A percentile compares a stretch with the other conserved stretches of the same genome.
Conservation (phyloP, 2,113 vertebrate genomes). For the Anas platyrhynchos region DNA sequence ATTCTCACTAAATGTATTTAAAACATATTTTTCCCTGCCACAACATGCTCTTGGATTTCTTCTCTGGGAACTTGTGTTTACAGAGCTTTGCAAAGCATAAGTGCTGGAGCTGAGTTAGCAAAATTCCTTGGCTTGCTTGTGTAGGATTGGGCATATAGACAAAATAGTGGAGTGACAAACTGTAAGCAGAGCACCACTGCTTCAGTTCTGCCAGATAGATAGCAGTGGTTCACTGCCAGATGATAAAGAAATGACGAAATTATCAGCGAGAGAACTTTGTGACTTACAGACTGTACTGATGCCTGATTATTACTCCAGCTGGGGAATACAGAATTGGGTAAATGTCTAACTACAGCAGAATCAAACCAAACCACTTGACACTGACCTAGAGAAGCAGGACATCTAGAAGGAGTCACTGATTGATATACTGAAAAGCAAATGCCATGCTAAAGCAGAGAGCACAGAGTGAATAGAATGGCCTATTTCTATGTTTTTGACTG, state of each 20-base stretch:
- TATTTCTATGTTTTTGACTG: neutral
- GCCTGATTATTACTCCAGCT: neutral
- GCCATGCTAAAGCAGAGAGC: neutral
- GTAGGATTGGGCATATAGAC: conserved; percentile 37
- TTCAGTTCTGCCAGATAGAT: neutral
- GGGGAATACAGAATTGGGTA: neutral
- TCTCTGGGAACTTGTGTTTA: conserved; percentile 47
- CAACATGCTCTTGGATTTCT: conserved; percentile 37
- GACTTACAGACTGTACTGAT: neutral
- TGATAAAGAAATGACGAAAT: conserved; percentile 7
- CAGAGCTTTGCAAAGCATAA: conserved; percentile 34
- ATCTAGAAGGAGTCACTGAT: neutral
- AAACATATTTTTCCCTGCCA: conserved; percentile 25
- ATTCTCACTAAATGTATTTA: conserved; percentile 40
- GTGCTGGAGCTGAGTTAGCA: conserved; percentile 45
- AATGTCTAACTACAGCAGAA: conserved; percentile 9
- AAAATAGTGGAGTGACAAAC: conserved; percentile 55
- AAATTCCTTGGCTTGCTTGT: conserved; percentile 46
- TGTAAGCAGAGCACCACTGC: conserved; percentile 10
- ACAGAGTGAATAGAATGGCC: neutral
- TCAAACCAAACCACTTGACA: neutral
- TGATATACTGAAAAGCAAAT: neutral
- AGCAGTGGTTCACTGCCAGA: neutral
- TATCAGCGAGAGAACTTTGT: neutral
- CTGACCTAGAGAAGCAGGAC: neutral